phyloP scores from a whole-genome alignment of 2,888 invertebrate species.

The Leptarthrus brevirostris region DNA sequence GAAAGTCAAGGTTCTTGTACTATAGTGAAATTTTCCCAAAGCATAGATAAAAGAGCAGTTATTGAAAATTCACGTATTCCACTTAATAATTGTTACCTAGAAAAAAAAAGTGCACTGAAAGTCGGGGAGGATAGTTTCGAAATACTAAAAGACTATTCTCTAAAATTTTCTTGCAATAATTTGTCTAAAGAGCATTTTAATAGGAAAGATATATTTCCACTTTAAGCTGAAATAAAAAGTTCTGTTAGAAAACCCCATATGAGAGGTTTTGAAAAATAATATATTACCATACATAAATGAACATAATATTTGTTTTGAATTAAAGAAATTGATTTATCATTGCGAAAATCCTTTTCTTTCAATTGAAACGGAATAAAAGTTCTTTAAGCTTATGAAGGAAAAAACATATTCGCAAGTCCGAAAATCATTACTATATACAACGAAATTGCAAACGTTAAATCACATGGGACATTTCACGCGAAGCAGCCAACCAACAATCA shows the following conservation, averaged over 20 bases:
- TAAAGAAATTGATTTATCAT: neutral
- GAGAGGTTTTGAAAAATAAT: neutral
- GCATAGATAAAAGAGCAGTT: too few relatives aligned
- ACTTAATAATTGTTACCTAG: too few relatives aligned
- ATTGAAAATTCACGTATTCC: too few relatives aligned
- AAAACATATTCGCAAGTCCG: constrained; percentile 4
- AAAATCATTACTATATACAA: neutral
- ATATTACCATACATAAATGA: constrained; percentile 1
- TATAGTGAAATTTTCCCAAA: too few relatives aligned
- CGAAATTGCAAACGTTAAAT: neutral
- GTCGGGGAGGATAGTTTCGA: neutral
- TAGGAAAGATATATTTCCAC: neutral
- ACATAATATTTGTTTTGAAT: neutral
- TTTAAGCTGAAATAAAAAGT: neutral
- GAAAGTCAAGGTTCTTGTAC: too few relatives aligned
- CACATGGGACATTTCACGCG: too few relatives aligned
- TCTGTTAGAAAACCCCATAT: neutral
- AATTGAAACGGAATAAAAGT: constrained; percentile 14
- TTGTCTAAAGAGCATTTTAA: neutral
- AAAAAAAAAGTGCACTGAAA: too few relatives aligned
- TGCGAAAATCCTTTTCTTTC: constrained; percentile 16
- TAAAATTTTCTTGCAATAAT: neutral
- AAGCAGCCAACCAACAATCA: too few relatives aligned
- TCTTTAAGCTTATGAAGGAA: constrained; percentile 12
- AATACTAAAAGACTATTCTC: neutral